Conservation (phyloP, 2,888 invertebrate species). For the Cantharis flavilabris region DNA sequence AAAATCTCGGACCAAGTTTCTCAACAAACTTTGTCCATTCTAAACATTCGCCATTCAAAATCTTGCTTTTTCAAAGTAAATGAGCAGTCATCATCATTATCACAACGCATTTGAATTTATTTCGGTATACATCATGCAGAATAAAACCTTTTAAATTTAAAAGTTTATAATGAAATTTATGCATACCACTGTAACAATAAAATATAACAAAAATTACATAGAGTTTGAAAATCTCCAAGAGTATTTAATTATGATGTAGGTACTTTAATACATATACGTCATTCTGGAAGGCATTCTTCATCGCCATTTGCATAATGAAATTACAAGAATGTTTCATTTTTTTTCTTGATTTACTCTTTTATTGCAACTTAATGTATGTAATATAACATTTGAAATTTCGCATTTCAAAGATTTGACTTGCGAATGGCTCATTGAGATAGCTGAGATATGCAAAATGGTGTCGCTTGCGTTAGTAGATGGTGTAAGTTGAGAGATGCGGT, state of each 20-base stretch:
- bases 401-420: slow-evolving; percentile 24
- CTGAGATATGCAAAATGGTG: slow-evolving; percentile 32
- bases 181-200: neutral
- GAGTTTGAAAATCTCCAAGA: neutral
- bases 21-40: neutral
- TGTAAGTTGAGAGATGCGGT: slow-evolving; percentile 3
- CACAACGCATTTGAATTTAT: neutral
- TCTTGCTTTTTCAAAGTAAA: neutral
- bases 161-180: neutral
- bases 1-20: neutral
- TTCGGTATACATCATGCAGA: neutral
- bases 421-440: slow-evolving; percentile 34
- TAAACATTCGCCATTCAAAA: neutral
- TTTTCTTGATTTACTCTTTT: slow-evolving; percentile 18
- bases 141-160: neutral
- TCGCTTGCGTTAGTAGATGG: neutral
- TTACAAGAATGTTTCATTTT: slow-evolving; percentile 29
- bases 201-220: neutral
- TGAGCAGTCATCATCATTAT: neutral
- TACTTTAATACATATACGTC: neutral
- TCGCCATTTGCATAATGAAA: slow-evolving; percentile 8
- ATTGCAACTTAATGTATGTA: neutral
- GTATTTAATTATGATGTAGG: neutral
- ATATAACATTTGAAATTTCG: neutral
- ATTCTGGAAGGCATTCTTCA: neutral